phyloP scores from a whole-genome alignment of 2,888 invertebrate genomes.

The Drosophila merina region DNA sequence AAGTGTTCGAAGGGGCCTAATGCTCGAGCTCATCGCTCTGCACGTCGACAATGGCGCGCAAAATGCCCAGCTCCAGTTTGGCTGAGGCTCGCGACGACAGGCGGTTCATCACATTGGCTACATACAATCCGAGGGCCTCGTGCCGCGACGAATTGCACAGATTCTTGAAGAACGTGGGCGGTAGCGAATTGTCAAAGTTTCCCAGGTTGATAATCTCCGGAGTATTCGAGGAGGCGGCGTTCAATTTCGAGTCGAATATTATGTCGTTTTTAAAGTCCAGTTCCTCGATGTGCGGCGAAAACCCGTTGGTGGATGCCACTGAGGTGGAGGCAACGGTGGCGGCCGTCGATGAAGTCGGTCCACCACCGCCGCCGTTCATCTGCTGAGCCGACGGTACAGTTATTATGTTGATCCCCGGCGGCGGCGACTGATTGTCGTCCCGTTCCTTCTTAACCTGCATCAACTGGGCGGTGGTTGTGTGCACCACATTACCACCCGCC shows the following conservation, averaged over 20 bases:
- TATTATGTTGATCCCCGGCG: slow-evolving; percentile 79
- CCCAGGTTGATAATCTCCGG: slow-evolving; percentile 81
- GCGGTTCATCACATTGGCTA: slow-evolving; percentile 83
- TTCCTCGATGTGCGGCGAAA: slow-evolving; percentile 80
- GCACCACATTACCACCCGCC: slow-evolving; percentile 48
- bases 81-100: slow-evolving; percentile 77
- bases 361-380: slow-evolving; percentile 53
- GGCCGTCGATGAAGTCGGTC: slow-evolving; percentile 69
- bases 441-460: slow-evolving; percentile 78
- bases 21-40: slow-evolving; percentile 81
- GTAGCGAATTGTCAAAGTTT: slow-evolving; percentile 81
- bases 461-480: slow-evolving; percentile 70
- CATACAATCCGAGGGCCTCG: slow-evolving; percentile 82
- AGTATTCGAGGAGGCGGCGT: slow-evolving; percentile 34
- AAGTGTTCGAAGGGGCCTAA: slow-evolving; percentile 36
- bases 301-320: slow-evolving; percentile 78
- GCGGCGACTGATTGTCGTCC: slow-evolving; percentile 61
- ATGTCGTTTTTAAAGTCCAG: slow-evolving; percentile 82
- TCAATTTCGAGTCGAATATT: slow-evolving; percentile 74
- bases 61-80: slow-evolving; percentile 81
- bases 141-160: slow-evolving; percentile 82
- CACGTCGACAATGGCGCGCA: slow-evolving; percentile 82
- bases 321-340: slow-evolving; percentile 77
- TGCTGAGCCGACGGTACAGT: slow-evolving; percentile 78
- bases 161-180: slow-evolving; percentile 83